phyloP scores from a whole-genome alignment of 2,888 invertebrate genomes.

The Diogma glabrata region DNA sequence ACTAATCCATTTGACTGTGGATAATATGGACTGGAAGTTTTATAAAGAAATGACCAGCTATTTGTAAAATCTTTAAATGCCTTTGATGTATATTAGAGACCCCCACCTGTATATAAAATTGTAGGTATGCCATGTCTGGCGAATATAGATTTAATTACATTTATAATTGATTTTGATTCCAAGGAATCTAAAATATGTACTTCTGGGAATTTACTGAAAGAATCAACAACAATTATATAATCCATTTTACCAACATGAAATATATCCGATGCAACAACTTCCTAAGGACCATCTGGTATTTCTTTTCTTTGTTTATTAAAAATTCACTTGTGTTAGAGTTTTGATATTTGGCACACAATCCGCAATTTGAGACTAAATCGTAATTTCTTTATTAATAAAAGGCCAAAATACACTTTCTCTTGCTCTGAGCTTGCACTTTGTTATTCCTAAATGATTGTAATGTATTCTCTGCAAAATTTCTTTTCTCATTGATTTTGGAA shows the following conservation, averaged over 20 bases:
- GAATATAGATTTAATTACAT: conserved; percentile 18
- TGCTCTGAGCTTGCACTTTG: background rate
- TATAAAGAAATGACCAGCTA: conserved; percentile 17
- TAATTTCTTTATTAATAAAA: background rate
- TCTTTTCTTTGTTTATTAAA: background rate
- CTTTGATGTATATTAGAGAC: conserved; percentile 16
- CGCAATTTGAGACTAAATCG: background rate
- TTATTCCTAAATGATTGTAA: background rate
- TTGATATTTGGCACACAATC: background rate
- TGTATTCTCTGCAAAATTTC: background rate
- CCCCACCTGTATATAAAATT: conserved; percentile 18
- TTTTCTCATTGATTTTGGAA: conserved; percentile 12
- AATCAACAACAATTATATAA: conserved; percentile 16
- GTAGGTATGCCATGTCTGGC: conserved; percentile 17
- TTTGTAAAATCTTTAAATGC: conserved; percentile 16
- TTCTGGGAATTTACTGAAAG: conserved; percentile 19
- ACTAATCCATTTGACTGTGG: conserved; percentile 19
- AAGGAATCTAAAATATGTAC: conserved; percentile 14
- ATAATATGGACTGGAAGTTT: conserved; percentile 17
- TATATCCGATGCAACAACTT: conserved; percentile 12
- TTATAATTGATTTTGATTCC: conserved; percentile 13
- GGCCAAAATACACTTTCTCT: background rate
- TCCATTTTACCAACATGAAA: conserved; percentile 10
- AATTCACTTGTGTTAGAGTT: background rate
- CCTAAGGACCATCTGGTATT: conserved; percentile 7